Evolutionary conservation across 2,888 invertebrate genomes (phyloP), one percentile per base, ranked within the genome.

Genomic region (Imbricaverruca yamaguchii): DNA sequence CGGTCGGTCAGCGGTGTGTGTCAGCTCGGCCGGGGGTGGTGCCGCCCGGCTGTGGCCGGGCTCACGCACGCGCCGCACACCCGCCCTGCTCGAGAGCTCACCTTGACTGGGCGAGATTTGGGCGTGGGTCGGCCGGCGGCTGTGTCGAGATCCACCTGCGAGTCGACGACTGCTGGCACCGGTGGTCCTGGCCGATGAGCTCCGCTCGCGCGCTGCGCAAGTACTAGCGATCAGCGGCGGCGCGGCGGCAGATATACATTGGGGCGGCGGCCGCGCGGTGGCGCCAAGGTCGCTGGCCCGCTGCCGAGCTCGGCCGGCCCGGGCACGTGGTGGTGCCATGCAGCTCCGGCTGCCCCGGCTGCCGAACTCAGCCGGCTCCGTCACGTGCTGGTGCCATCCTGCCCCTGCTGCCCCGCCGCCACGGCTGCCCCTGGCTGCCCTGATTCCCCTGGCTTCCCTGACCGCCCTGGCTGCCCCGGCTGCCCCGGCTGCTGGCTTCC

Each of bases 301-400:
- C 85, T 84, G 8, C 69, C 74, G 74, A 18, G 87, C 84, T 89
- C 85, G 89, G 89, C 85, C 89, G 89, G 89, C 89, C 89, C 83
- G 89, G 89, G 82, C 88, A 86, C 87, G 87, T 59, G 59, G 59
- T 1, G 15, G 59, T 59, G 15, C 59, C 12, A 11, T 11, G 59
- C 59, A 59, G 59, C 59, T 11, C 59, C 59, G 59, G 12, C 59
- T 59, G 12, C 59, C 39, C 39, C 39, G 39, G 39, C 39, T 39
- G 39, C 39, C 39, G 39, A 3, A 4, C 39, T 39, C 39, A 39
- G 39, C 39, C 39, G 39, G 39, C 39, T 4, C 4, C 2, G 39
- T 1, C 39, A 4, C 39, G 39, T 39, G 39, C 2, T 39, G 39
- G 39, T 39, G 39, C 39, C 39, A 39, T 39, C 2, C 39, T 39